A percentile compares a stretch with the other conserved stretches of the same genome.
These are phyloP conservation scores for Trichogramma pretiosum DNA, from an alignment of 1,140 invertebrate species.

Conservation along the genomic window DNA sequence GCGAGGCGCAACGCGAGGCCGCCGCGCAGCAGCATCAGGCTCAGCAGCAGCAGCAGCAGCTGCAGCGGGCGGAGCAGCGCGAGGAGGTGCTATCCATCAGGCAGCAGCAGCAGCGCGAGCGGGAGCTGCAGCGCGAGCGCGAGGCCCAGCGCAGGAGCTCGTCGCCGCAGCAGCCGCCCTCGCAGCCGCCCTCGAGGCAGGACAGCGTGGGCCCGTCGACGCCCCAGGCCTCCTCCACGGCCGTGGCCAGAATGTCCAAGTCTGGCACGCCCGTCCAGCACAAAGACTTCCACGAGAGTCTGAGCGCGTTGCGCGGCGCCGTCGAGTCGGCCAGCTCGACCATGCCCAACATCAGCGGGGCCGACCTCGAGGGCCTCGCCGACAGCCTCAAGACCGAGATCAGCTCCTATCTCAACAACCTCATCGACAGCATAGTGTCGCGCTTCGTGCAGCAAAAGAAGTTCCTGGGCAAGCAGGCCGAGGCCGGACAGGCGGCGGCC, in stretches of 20 bases:
- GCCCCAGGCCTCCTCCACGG: conserved; percentile 38
- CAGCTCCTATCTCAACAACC: conserved; percentile 66
- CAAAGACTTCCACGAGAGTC: conserved; percentile 44
- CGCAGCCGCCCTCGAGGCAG: conserved; percentile 36
- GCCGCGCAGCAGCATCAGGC: conserved; percentile 39
- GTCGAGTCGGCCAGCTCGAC: conserved; percentile 39
- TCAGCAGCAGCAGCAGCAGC: conserved; percentile 36
- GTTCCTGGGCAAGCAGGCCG: conserved; percentile 65
- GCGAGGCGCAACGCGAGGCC: conserved; percentile 50
- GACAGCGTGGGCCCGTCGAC: conserved; percentile 35
- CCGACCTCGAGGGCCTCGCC: conserved; percentile 77
- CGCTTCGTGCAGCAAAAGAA: conserved; percentile 74
- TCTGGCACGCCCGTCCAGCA: conserved; percentile 40
- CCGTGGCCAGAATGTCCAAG: conserved; percentile 27
- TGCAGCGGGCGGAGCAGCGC: conserved; percentile 29
- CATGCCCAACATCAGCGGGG: conserved; percentile 54
- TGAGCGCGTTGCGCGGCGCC: conserved; percentile 37
- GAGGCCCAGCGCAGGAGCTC: conserved; percentile 47
- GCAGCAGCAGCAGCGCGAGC: conserved; percentile 37
- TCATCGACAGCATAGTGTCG: conserved; percentile 83
- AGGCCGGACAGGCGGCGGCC: conserved; percentile 62
- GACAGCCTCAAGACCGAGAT: conserved; percentile 86
- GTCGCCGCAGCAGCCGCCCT: conserved; percentile 42
- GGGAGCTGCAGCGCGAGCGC: conserved; percentile 26
- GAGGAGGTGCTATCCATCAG: background rate